phyloP scores from a whole-genome alignment of 2,797 vertebrate species.

The Urocyon cinereoargenteus region DNA sequence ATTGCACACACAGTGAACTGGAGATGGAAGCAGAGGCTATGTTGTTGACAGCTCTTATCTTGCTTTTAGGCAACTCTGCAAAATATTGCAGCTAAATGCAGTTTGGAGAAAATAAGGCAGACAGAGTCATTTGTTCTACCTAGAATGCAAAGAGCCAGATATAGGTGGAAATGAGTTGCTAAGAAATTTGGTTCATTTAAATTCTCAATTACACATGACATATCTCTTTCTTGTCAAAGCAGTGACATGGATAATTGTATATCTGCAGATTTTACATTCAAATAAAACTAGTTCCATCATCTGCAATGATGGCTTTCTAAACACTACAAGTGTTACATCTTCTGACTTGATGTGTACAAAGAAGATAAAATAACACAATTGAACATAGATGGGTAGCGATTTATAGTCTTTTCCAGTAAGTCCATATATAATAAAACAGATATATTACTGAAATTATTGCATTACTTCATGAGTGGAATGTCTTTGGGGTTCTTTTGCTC shows the following conservation, averaged over 20 bases:
- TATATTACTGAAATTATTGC: neutral
- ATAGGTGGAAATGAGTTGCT: neutral
- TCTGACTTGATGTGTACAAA: constrained; percentile 4
- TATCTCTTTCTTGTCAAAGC: neutral
- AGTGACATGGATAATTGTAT: neutral
- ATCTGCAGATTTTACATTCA: neutral
- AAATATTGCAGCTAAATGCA: neutral
- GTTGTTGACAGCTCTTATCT: neutral
- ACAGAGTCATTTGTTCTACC: neutral
- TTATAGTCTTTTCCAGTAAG: neutral
- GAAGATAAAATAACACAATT: neutral
- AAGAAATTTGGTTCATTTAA: neutral
- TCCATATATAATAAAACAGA: neutral
- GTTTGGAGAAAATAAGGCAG: neutral
- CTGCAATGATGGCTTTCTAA: neutral
- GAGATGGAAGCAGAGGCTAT: neutral
- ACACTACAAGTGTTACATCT: neutral
- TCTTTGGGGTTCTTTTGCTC: neutral
- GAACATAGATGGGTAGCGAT: neutral
- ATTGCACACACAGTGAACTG: neutral
- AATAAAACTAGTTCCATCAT: neutral
- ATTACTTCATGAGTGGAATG: neutral
- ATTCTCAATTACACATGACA: neutral
- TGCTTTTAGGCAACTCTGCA: neutral
- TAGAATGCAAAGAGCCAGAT: neutral